Evolutionary conservation across 2,797 vertebrate genomes (phyloP).

Genomic region (Lutjanus argentimaculatus): DNA sequence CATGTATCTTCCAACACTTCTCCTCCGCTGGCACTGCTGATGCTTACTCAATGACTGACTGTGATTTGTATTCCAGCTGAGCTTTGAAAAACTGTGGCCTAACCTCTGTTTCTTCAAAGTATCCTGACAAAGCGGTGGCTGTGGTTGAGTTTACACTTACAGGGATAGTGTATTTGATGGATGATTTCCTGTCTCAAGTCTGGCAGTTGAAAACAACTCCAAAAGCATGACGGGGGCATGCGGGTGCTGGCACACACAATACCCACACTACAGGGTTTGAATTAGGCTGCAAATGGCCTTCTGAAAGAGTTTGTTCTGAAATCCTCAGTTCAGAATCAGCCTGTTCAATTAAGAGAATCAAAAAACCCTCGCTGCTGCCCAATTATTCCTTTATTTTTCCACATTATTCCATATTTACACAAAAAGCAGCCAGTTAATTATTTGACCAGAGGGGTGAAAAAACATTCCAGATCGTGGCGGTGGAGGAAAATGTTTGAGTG

Average conservation of each 20-base stretch:
- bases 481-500: constrained; percentile 81
- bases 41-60: constrained; percentile 54
- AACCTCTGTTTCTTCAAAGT: constrained; percentile 54
- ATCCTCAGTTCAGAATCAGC: constrained; percentile 8
- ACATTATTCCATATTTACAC: constrained; percentile 82
- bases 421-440: constrained; percentile 80
- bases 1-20: constrained; percentile 36
- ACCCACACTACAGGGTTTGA: constrained; percentile 41
- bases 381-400: constrained; percentile 80
- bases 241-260: constrained; percentile 53
- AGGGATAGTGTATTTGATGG: constrained; percentile 74
- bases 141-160: constrained; percentile 72
- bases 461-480: constrained; percentile 75
- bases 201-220: constrained; percentile 75
- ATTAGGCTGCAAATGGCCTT: constrained; percentile 20
- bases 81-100: constrained; percentile 53
- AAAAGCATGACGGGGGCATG: constrained; percentile 59
- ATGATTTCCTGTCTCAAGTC: constrained; percentile 77
- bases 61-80: constrained; percentile 63
- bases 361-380: constrained; percentile 40
- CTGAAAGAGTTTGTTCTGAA: constrained; percentile 28
- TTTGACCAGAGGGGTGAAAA: constrained; percentile 84
- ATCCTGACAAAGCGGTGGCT: constrained; percentile 68
- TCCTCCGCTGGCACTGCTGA: constrained; percentile 12
- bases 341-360: constrained; percentile 45